phyloP scores from a whole-genome alignment of 2,888 invertebrate species.

The Trypoxylon attenuatum region DNA sequence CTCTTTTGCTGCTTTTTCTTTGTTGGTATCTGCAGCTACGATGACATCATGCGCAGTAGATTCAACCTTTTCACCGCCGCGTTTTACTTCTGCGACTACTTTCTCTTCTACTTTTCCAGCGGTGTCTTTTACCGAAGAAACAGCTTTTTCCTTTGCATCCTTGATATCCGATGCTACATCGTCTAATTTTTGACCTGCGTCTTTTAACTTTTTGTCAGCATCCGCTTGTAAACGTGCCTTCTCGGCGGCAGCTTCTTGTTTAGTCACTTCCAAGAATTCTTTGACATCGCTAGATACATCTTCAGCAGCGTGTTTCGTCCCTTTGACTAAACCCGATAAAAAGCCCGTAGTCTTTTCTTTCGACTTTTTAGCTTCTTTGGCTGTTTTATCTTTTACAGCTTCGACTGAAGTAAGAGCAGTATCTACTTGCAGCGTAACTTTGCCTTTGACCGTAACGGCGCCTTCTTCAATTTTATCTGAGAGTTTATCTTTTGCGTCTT shows the following conservation, averaged over 20 bases:
- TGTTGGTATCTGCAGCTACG: constrained; percentile 32
- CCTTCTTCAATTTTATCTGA: constrained; percentile 34
- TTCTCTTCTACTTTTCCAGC: constrained; percentile 2
- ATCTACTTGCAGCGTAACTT: constrained; percentile 1
- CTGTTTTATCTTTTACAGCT: constrained; percentile 49
- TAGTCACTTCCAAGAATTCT: constrained; percentile 75
- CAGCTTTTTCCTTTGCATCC: constrained; percentile 32
- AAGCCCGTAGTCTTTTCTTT: constrained; percentile 52
- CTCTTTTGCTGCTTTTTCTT: constrained; percentile 25
- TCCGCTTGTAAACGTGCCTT: constrained; percentile 73
- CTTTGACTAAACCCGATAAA: constrained; percentile 57
- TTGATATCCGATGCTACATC: constrained; percentile 26
- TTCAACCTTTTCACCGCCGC: constrained; percentile 8
- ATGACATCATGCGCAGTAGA: constrained; percentile 7
- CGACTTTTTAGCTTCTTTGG: constrained; percentile 36
- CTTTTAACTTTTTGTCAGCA: constrained; percentile 43
- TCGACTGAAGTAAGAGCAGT: neutral
- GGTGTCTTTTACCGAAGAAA: constrained; percentile 30
- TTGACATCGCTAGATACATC: constrained; percentile 57
- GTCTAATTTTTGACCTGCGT: constrained; percentile 31
- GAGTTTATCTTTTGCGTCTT: constrained; percentile 37
- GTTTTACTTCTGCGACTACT: neutral
- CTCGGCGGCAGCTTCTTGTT: constrained; percentile 54
- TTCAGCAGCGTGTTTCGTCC: constrained; percentile 51
- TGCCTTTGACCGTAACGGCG: constrained; percentile 31